Conservation (phyloP, 2,888 invertebrate genomes). For the Patella caerulea region DNA sequence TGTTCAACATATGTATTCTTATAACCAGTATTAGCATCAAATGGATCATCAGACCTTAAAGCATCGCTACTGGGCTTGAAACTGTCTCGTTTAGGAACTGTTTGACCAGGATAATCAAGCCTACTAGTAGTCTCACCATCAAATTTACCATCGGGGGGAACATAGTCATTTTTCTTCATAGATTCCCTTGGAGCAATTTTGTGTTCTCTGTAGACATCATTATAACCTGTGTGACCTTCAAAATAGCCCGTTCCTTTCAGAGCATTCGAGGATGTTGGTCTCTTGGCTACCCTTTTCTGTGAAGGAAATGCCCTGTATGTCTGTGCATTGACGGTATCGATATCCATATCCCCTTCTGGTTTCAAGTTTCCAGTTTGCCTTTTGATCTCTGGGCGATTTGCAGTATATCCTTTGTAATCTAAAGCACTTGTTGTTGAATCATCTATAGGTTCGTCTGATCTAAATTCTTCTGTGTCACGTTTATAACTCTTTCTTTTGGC, state of each 20-base stretch:
- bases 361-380: no score
- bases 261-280: slow-evolving; percentile 28
- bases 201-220: slow-evolving; percentile 30
- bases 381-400: no score
- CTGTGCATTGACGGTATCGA: no score
- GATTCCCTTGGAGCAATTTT: neutral
- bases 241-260: slow-evolving; percentile 58
- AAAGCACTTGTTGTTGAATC: slow-evolving; percentile 58
- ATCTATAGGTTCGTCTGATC: slow-evolving; percentile 59
- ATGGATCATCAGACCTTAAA: slow-evolving; percentile 56
- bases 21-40: slow-evolving; percentile 65
- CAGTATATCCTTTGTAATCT: slow-evolving; percentile 39
- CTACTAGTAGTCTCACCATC: slow-evolving; percentile 15
- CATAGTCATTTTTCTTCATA: neutral
- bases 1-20: slow-evolving; percentile 63
- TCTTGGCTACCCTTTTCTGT: neutral
- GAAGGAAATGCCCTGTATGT: slow-evolving; percentile 43
- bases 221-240: slow-evolving; percentile 54
- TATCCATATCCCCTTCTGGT: no score
- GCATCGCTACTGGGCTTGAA: slow-evolving; percentile 16
- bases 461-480: slow-evolving; percentile 51
- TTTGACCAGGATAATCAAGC: slow-evolving; percentile 15
- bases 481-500: slow-evolving; percentile 47
- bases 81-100: slow-evolving; percentile 9
- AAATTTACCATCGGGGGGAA: slow-evolving; percentile 9